Conservation (phyloP, 2,888 invertebrate species). For the Heliconius ethilla region DNA sequence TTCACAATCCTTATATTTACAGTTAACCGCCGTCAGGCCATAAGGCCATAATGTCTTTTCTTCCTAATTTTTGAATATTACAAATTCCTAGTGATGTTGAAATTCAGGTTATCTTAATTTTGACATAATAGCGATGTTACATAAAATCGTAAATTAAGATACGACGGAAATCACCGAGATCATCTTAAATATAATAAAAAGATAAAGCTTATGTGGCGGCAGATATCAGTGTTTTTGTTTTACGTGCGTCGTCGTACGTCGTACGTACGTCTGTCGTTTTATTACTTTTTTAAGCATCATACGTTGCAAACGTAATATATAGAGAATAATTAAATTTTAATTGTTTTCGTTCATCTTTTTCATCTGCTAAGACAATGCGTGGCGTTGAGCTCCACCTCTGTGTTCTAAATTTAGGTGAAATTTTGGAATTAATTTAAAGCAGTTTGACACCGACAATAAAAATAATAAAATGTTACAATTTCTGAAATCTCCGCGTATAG, state of each 20-base stretch:
- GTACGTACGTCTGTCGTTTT: not conserved
- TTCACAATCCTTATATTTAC: no score
- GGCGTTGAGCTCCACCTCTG: no score
- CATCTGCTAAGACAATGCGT: no score
- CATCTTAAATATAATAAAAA: constrained; percentile 35
- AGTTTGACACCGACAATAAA: no score
- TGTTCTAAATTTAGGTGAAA: no score
- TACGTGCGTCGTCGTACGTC: not conserved
- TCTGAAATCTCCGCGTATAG: no score
- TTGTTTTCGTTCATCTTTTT: no score
- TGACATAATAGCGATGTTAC: constrained; percentile 48
- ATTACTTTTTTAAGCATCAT: not conserved
- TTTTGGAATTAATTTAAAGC: no score
- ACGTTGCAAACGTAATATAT: not conserved
- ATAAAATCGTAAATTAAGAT: constrained; percentile 30
- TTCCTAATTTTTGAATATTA: not conserved
- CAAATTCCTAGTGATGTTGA: constrained; percentile 42
- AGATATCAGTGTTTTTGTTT: not conserved
- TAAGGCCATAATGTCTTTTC: no score
- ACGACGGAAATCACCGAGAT: constrained; percentile 38
- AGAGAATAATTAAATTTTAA: no score
- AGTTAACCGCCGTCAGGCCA: no score
- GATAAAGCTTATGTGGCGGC: constrained; percentile 13
- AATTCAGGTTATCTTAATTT: constrained; percentile 67
- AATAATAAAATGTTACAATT: no score